Evolutionary conservation across 2,888 invertebrate genomes (phyloP), one percentile per base, ranked within the genome.

Genomic region (Aphidius colemani): DNA sequence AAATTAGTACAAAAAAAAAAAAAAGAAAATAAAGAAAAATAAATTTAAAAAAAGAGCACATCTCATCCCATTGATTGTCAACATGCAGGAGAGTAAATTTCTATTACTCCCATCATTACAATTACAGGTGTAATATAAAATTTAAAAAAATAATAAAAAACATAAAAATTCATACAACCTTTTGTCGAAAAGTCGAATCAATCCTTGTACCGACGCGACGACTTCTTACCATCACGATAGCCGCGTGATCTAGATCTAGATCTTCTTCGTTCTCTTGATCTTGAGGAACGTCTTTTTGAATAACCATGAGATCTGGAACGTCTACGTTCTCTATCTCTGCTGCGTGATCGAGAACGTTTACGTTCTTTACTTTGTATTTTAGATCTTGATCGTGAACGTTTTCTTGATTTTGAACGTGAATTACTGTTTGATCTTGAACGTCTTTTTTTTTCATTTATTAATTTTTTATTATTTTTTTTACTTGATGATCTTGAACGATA

Each of bases 161-260:
- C 13, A 41, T 59, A 64, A 51, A 45, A 60, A 65, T 63, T 67
- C 63, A 71, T 72, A 73, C 73, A 71, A 73, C 73, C 73, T 73
- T 73, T 69, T 51, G 61, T 44, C 30, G 53, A 50, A 62, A 63
- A 41, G 66, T 66, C 64, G 69, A 48, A 64, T 81, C 76, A 81
- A 74, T 81, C 78, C 77, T 77, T 77, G 79, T 81, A 81, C 69
- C 82, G 80, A 74, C 76, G 81, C 64, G 79, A 75, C 61, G 79
- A 79, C 78, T 79, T 81, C 78, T 81, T 81, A 79, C 79, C 79
- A 70, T 81, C 81, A 69, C 81, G 78, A 72, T 80, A 78, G 68
- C 73, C 76, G 40, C 70, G 64, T 59, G 74, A 70, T 61, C 74
- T 64, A 65, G 79, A 78, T 41, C 75, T 72, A n/a, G 80, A 79